Conservation (phyloP, 2,113 vertebrate species). For the Rattus rattus region DNA sequence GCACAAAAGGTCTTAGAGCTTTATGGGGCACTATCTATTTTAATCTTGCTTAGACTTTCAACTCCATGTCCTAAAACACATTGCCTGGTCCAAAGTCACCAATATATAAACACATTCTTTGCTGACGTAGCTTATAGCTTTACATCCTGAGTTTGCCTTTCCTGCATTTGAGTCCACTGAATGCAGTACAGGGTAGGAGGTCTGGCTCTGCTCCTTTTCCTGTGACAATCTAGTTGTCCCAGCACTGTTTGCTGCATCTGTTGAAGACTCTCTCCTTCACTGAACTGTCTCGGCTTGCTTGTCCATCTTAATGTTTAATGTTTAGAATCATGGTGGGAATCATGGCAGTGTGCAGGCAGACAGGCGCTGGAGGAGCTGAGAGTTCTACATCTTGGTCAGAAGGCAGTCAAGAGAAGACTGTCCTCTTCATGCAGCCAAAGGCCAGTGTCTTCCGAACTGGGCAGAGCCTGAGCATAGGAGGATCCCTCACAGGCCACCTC, state of each 20-base stretch:
- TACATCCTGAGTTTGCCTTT: neutral
- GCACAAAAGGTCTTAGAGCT: neutral
- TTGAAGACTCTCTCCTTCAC: neutral
- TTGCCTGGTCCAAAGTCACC: neutral
- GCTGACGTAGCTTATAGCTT: neutral
- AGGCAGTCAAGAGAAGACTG: too few relatives aligned
- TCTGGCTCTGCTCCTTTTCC: neutral
- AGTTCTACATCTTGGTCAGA: too few relatives aligned
- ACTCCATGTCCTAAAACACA: neutral
- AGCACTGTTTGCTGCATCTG: neutral
- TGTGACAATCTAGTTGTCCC: neutral
- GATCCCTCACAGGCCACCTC: too few relatives aligned
- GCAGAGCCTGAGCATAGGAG: too few relatives aligned
- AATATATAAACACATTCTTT: neutral
- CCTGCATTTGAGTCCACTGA: neutral
- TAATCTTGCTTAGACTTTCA: neutral
- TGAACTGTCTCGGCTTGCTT: neutral
- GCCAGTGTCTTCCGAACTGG: too few relatives aligned
- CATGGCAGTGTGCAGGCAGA: too few relatives aligned
- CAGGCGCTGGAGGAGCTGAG: too few relatives aligned
- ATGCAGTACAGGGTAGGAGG: neutral
- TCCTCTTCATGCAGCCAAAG: too few relatives aligned
- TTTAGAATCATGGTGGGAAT: neutral
- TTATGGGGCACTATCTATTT: neutral
- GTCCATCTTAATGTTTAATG: conserved; percentile 15